phyloP scores from a whole-genome alignment of 2,888 invertebrate genomes.

The Harmothoe impar region DNA sequence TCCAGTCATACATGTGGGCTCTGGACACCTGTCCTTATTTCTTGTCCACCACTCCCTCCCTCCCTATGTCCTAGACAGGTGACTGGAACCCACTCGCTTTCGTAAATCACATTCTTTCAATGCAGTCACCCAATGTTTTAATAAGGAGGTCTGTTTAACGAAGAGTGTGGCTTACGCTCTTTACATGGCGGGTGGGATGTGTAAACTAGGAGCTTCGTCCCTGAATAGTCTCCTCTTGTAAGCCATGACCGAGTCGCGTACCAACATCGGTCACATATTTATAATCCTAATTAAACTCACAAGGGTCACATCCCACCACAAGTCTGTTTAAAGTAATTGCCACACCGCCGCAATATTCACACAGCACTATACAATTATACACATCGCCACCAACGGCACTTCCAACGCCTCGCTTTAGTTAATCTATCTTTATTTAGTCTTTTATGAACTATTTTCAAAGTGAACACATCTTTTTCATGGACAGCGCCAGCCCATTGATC shows the following conservation, averaged over 20 bases:
- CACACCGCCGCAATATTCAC: background rate
- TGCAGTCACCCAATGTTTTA: conserved; percentile 1
- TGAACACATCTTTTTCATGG: conserved; percentile 12
- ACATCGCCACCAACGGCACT: conserved; percentile 9
- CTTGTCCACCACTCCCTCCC: too few relatives aligned
- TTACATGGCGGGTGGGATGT: conserved; percentile 25
- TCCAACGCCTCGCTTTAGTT: background rate
- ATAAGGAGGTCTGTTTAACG: conserved; percentile 20
- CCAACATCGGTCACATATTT: background rate
- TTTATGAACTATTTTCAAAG: background rate
- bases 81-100: background rate
- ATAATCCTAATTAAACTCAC: too few relatives aligned
- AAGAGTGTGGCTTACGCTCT: background rate
- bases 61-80: background rate
- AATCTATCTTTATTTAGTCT: background rate
- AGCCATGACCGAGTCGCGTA: background rate
- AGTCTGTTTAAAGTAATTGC: background rate
- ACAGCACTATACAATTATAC: conserved; percentile 23
- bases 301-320: background rate
- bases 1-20: background rate
- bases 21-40: background rate
- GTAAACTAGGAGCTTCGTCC: background rate
- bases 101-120: background rate
- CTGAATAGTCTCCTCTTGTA: background rate
- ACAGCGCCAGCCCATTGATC: background rate